phyloP scores from a whole-genome alignment of 2,797 vertebrate species.

The Heteromormyrus szaboi region DNA sequence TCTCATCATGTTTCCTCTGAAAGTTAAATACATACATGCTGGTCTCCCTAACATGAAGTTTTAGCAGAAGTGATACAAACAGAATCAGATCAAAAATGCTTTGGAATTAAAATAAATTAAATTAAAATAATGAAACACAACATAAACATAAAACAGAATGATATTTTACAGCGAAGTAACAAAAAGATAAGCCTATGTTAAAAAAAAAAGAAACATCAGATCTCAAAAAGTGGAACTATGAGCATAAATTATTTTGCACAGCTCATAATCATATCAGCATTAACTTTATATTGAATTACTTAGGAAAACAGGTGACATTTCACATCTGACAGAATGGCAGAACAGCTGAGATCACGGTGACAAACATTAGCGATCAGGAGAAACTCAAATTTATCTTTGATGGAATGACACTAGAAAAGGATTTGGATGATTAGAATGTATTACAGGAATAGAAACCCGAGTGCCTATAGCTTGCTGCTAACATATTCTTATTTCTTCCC shows the following conservation, averaged over 20 bases:
- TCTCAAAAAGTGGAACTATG: neutral
- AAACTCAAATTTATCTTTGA: neutral
- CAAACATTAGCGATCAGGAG: neutral
- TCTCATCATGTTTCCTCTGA: neutral
- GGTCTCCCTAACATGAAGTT: neutral
- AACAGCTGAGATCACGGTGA: neutral
- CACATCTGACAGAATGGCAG: neutral
- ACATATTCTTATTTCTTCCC: neutral
- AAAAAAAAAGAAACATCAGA: neutral
- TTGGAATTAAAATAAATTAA: neutral
- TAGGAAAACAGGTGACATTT: neutral
- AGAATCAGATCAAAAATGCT: neutral
- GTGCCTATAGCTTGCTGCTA: neutral
- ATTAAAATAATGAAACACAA: neutral
- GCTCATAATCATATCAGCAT: neutral
- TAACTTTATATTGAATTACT: neutral
- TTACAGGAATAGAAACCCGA: neutral
- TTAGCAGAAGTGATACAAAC: constrained; percentile 37
- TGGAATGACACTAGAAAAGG: neutral
- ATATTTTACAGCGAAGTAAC: neutral
- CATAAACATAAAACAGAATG: neutral
- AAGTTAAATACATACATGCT: neutral
- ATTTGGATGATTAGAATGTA: neutral
- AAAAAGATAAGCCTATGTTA: neutral
- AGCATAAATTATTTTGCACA: neutral